Percentiles rank a stretch among this genome's conserved stretches.
Evolutionary conservation across 1,140 invertebrate species (phyloP).

Genomic region (Ylistrum balloti): DNA sequence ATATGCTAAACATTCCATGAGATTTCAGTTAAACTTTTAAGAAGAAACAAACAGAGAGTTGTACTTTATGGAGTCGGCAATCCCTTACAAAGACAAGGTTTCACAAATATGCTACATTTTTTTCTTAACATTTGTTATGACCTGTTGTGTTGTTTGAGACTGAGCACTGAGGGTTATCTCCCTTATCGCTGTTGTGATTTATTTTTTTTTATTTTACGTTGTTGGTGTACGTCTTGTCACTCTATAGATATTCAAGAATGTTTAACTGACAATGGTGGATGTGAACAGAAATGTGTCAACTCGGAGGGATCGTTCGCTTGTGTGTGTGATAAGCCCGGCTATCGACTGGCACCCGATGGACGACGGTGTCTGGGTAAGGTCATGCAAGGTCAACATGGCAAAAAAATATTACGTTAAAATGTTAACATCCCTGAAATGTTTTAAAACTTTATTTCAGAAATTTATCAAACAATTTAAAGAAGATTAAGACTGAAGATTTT

Average conservation of each 20-base stretch:
- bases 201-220: no score
- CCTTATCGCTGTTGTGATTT: neutral
- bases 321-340: slow-evolving; percentile 90
- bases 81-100: neutral
- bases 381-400: neutral
- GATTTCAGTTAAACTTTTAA: no score
- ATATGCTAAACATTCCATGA: no score
- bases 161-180: neutral
- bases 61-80: neutral
- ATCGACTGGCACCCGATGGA: slow-evolving; percentile 85
- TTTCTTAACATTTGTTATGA: neutral
- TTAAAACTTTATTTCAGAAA: no score
- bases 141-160: neutral
- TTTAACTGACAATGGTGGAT: slow-evolving; percentile 88
- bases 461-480: no score
- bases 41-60: neutral
- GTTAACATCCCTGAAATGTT: neutral
- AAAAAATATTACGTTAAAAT: no score
- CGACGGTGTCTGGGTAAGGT: slow-evolving; percentile 84
- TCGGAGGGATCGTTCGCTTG: slow-evolving; percentile 95
- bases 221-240: neutral
- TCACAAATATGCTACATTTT: neutral
- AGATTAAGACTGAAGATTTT: no score
- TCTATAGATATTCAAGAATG: slow-evolving; percentile 94
- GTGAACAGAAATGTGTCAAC: slow-evolving; percentile 87